Evolutionary conservation across 2,888 invertebrate species (phyloP).

Genomic region (Eudemis profundana): DNA sequence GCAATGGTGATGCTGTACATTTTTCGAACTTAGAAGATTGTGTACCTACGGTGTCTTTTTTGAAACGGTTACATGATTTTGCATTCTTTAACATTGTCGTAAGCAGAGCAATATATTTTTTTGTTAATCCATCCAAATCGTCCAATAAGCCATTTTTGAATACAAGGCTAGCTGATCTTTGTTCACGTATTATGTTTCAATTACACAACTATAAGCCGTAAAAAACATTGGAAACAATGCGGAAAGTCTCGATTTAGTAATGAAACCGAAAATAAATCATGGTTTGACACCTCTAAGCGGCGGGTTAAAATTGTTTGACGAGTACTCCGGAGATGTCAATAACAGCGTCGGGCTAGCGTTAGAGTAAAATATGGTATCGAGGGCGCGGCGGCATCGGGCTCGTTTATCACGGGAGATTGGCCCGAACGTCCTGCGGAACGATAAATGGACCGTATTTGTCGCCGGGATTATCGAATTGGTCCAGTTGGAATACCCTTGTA

Average conservation of each 20-base stretch:
- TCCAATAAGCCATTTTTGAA: too few relatives aligned
- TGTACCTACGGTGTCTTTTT: too few relatives aligned
- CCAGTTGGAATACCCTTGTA: slow-evolving; percentile 32
- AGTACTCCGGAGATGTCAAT: slow-evolving; percentile 43
- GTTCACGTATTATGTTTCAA: too few relatives aligned
- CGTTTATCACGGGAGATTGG: slow-evolving; percentile 56
- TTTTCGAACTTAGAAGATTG: too few relatives aligned
- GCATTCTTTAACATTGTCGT: too few relatives aligned
- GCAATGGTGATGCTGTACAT: too few relatives aligned
- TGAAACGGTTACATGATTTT: too few relatives aligned
- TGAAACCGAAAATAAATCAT: slow-evolving; percentile 24
- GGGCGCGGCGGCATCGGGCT: slow-evolving; percentile 47
- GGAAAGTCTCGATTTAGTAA: slow-evolving; percentile 9
- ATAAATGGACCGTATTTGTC: slow-evolving; percentile 57
- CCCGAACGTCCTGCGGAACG: slow-evolving; percentile 51
- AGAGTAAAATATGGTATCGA: slow-evolving; percentile 53
- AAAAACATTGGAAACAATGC: background rate
- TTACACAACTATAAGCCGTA: too few relatives aligned
- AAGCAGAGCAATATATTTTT: too few relatives aligned
- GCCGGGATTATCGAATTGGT: slow-evolving; percentile 54
- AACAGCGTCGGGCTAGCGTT: slow-evolving; percentile 49
- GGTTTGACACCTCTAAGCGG: slow-evolving; percentile 13
- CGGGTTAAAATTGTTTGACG: slow-evolving; percentile 34
- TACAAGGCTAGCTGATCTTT: too few relatives aligned
- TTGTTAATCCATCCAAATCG: too few relatives aligned